Evolutionary conservation across 1,140 invertebrate genomes (phyloP), one percentile per base, ranked within the genome.

Genomic region (Carposina sasakii): DNA sequence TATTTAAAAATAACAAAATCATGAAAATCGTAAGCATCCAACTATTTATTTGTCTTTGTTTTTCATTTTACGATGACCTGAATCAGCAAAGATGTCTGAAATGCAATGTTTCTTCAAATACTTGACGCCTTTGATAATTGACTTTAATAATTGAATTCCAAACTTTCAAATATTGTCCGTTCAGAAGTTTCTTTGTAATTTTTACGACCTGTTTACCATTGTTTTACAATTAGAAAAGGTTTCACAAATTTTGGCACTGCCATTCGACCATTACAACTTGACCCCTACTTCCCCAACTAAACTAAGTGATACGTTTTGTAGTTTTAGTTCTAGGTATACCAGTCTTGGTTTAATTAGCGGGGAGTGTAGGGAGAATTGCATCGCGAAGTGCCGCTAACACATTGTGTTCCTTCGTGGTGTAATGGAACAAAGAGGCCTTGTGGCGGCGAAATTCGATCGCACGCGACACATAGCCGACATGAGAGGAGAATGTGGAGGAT

Each of bases 181-280:
- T 28, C 24, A 28, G 6, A 28, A n/a, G n/a, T n/a, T n/a, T n/a
- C n/a, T n/a, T n/a, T n/a, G n/a, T n/a, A n/a, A n/a, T n/a, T 59
- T 57, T 66, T 66, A 76, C 68, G 64, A 75, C 48, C 66, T 63
- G 63, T 50, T 57, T 39, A 52, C 66, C 74, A 76, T 81, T 81
- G 76, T 81, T 67, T 76, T 67, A 52, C 67, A 81, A 81, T 81
- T 81, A 81, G 64, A 68, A 54, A 45, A 34, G 53, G 68, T 67
- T 75, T 67, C 73, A 81, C 63, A 63, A 78, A 76, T 75, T 81
- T 78, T 71, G 72, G 75, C 73, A 71, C 68, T 65, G 26, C 52
- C 23, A 26, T 37, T 57, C 48, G 41, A 58, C 74, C 64, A 66
- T 17, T 33, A 1, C 15, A 48, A 16, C 13, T 42, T 44, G 64